Evolutionary conservation across 2,797 vertebrate genomes (phyloP).

Genomic region (Linurgus olivaceus): DNA sequence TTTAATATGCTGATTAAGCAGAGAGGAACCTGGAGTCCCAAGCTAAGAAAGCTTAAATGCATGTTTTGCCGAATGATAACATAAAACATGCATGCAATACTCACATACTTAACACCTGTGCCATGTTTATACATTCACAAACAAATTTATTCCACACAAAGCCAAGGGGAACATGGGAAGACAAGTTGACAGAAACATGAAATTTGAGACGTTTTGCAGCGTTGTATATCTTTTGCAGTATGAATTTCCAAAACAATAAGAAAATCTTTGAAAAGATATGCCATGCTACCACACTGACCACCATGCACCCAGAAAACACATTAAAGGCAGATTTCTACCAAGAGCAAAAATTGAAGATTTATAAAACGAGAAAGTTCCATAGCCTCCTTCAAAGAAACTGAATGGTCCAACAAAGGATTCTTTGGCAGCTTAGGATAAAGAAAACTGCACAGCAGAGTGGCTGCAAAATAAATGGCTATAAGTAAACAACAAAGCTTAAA

Average conservation of each 20-base stretch:
- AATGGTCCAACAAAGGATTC: background rate
- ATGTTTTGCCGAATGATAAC: background rate
- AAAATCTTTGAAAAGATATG: background rate
- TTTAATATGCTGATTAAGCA: background rate
- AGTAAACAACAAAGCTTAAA: background rate
- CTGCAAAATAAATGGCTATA: background rate
- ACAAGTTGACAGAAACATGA: background rate
- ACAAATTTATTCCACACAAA: background rate
- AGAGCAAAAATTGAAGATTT: background rate
- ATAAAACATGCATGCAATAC: background rate
- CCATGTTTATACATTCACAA: background rate
- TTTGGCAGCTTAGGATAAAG: background rate
- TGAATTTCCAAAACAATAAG: background rate
- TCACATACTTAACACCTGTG: background rate
- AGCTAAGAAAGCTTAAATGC: background rate
- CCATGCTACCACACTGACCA: background rate
- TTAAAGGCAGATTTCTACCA: background rate
- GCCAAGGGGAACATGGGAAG: background rate
- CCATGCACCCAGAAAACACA: background rate
- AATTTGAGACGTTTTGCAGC: background rate
- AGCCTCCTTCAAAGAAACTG: background rate
- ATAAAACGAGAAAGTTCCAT: background rate
- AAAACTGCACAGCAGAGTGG: background rate
- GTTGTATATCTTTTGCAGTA: background rate
- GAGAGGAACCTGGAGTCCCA: background rate